phyloP scores from a whole-genome alignment of 2,113 vertebrate species.

The Hystrix cristata region DNA sequence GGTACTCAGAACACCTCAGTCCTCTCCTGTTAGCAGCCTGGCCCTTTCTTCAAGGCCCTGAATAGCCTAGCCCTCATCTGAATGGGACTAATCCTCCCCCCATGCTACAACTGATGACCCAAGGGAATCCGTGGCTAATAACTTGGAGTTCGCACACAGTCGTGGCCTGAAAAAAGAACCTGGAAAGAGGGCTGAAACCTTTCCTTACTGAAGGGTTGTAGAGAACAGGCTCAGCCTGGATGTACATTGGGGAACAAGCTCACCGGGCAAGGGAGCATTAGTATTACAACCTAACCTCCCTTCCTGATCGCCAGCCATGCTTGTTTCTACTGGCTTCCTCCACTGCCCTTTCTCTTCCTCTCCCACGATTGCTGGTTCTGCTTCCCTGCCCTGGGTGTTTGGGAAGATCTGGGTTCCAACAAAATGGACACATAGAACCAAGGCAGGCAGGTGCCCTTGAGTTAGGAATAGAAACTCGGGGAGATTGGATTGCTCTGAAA shows the following conservation, averaged over 20 bases:
- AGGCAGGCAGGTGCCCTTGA: background rate
- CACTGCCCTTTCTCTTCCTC: too few relatives aligned
- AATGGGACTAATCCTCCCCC: background rate
- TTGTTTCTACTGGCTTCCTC: background rate
- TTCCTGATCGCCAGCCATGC: background rate
- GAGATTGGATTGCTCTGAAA: background rate
- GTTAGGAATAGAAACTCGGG: background rate
- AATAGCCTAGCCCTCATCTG: background rate
- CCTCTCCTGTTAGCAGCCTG: background rate
- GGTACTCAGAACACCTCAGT: background rate
- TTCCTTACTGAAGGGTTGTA: background rate
- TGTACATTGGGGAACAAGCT: background rate
- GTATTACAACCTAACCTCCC: background rate
- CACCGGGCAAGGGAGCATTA: background rate
- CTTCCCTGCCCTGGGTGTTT: conserved; percentile 5
- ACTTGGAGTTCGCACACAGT: background rate
- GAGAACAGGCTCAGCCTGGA: background rate
- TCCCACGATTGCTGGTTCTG: background rate
- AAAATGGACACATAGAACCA: background rate
- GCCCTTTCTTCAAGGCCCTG: background rate
- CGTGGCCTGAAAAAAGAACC: background rate
- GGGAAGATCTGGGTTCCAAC: background rate
- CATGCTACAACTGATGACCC: background rate
- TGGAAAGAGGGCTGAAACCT: background rate
- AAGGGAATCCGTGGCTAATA: conserved; percentile 23